These are phyloP conservation scores for Temnothorax curvispinosus DNA, from an alignment of 1,140 invertebrate species.

Conservation along the genomic window DNA sequence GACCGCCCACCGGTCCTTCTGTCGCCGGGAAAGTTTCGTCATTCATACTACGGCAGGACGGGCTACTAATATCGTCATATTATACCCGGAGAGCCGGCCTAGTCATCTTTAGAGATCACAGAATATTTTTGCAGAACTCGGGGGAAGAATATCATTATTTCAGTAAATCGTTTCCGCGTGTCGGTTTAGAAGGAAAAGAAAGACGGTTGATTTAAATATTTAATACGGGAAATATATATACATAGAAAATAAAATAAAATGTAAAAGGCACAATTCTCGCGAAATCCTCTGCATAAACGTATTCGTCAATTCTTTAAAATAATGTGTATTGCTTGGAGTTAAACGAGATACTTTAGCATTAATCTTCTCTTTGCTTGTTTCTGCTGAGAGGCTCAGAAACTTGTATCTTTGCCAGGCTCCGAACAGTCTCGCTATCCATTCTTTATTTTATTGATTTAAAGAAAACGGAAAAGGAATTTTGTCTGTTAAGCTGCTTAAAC, in stretches of 20 bases:
- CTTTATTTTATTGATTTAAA: background rate
- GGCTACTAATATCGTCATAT: slow-evolving; percentile 46
- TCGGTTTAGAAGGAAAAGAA: background rate
- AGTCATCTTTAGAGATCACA: slow-evolving; percentile 25
- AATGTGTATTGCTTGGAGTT: background rate
- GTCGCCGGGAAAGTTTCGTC: slow-evolving; percentile 82
- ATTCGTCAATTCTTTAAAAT: background rate
- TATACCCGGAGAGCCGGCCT: background rate
- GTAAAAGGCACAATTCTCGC: background rate
- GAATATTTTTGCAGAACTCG: background rate
- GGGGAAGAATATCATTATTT: background rate
- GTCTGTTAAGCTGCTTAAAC: too few relatives aligned
- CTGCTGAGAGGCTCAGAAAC: background rate
- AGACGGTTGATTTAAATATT: background rate
- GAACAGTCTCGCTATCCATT: background rate
- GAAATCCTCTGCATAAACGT: background rate
- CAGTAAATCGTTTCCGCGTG: too few relatives aligned
- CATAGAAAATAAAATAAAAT: background rate
- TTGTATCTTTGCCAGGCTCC: background rate
- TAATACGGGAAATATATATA: background rate
- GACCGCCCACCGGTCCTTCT: slow-evolving; percentile 79
- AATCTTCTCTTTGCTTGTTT: background rate
- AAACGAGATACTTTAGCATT: background rate
- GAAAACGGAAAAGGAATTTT: background rate
- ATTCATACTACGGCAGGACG: slow-evolving; percentile 57